Evolutionary conservation across 2,797 vertebrate genomes (phyloP), one percentile per base, ranked within the genome.

Genomic region (Momotus momota): DNA sequence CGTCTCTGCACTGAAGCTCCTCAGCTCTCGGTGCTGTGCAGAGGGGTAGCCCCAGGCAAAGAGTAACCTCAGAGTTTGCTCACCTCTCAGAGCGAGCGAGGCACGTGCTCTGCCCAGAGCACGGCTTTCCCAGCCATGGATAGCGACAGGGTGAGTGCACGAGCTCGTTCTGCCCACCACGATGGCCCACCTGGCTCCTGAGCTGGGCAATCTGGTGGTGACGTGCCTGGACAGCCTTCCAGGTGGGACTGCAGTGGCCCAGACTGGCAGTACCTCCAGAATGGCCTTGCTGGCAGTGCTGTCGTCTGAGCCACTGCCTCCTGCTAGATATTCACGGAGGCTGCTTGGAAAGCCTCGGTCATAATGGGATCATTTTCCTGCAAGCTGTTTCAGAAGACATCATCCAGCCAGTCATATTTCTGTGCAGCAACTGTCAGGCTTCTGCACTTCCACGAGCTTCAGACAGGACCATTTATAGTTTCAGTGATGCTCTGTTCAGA

Each of bases 41-140:
- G 72, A 35, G 78, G 70, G 94, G 41, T 92, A 95, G 95, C 93
- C 95, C 77, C 93, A 86, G 95, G 93, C 94, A 93, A 93, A 62
- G 86, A 67, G 73, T 61, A 52, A 91, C 91, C 84, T 91, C 81
- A 1, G 75, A 57, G 45, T 64, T 51, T 65, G n/a, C 4, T 0
- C 31, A 20, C 62, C 77, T 66, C 22, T 0, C 64, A 51, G 51
- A 15, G 31, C 35, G 35, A 35, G 35, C 35, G 35, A 62, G 18
- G 45, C 67, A 69, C 4, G 1, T 31, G 7, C 51, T 80, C 33
- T 65, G 86, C 83, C 84, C 72, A 11, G 54, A 80, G 58, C 62
- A 1, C 0, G 2, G 46, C 58, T 75, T 49, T 70, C 27, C 2
- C 1, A 72, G 40, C 7, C 1, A 10, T 9, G 74, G 58, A 29